Evolutionary conservation across 2,797 vertebrate genomes (phyloP), one percentile per base, ranked within the genome.

Genomic region (Malacoraja senta): DNA sequence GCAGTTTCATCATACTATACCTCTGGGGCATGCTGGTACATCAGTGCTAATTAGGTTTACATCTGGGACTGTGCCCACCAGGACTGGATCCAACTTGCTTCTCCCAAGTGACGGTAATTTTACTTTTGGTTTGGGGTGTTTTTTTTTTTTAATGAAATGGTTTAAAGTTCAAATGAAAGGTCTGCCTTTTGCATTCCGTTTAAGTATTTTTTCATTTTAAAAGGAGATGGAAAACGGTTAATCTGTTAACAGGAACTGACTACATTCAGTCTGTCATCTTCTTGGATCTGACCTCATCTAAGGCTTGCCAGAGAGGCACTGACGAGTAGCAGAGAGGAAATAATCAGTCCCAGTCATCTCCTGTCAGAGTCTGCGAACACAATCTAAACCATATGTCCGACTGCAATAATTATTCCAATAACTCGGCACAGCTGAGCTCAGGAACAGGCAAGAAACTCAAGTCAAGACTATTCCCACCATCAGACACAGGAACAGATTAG

Each of bases 251-350:
- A 92, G 90, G 71, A 92, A 92, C 71, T 76, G 71, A 76, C 71
- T 92, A 71, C 68, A 92, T 92, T 24, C 90, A 92, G 38, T 92
- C 72, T 92, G 90, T 92, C 90, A 53, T 92, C 44, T 92, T 53
- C 71, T 92, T 76, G 71, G 71, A 92, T 13, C 32, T 58, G 68
- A 72, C 71, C 90, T 76, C 24, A 29, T 92, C 90, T 71, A 53
- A 17, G 2, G 68, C 4, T 65, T 44, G 90, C 90, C 90, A 91
- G 58, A 65, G 26, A 44, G 21, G 72, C 38, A 29, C 90, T 76
- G 71, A 53, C 35, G 71, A 92, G 38, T 26, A 92, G 90, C 90
- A 92, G 90, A 38, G 88, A 76, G 90, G 38, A 92, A 92, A 76
- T 71, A 76, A 76, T 74, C 68, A 21, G 65, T 74, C 90, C 35